Evolutionary conservation across 2,797 vertebrate species (phyloP).

Genomic region (Crenichthys baileyi): DNA sequence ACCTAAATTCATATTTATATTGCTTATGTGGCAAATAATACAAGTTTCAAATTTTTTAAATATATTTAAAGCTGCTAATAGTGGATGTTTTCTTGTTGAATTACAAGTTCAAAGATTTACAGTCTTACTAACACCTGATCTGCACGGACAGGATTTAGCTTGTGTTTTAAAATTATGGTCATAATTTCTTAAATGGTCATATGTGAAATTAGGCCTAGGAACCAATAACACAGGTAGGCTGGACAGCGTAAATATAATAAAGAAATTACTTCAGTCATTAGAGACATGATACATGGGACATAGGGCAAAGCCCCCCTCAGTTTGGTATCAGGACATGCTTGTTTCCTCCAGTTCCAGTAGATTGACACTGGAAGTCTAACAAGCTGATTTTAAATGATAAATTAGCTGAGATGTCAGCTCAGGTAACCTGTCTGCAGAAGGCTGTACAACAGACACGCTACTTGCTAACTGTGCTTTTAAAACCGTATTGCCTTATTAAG

Average conservation of each 20-base stretch:
- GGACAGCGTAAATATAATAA: not conserved
- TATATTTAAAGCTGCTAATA: not conserved
- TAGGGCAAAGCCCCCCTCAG: too few species aligned
- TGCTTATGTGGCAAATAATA: not conserved
- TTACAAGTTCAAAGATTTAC: not conserved
- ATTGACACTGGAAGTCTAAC: not conserved
- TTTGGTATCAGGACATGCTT: not conserved
- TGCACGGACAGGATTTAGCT: not conserved
- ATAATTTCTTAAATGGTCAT: not conserved
- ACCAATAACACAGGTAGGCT: not conserved
- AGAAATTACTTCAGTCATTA: not conserved
- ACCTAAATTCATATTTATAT: not conserved
- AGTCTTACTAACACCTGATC: not conserved
- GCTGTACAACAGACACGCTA: not conserved
- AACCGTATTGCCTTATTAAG: not conserved
- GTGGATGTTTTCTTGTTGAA: not conserved
- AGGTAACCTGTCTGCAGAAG: not conserved
- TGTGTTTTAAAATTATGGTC: not conserved
- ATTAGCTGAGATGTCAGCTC: not conserved
- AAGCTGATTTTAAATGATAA: not conserved
- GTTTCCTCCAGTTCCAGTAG: not conserved
- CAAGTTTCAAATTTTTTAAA: not conserved
- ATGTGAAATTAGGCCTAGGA: not conserved
- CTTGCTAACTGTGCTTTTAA: slow-evolving; percentile 1
- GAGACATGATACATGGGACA: not conserved